phyloP scores from a whole-genome alignment of 2,113 vertebrate genomes.

The Camelus bactrianus region DNA sequence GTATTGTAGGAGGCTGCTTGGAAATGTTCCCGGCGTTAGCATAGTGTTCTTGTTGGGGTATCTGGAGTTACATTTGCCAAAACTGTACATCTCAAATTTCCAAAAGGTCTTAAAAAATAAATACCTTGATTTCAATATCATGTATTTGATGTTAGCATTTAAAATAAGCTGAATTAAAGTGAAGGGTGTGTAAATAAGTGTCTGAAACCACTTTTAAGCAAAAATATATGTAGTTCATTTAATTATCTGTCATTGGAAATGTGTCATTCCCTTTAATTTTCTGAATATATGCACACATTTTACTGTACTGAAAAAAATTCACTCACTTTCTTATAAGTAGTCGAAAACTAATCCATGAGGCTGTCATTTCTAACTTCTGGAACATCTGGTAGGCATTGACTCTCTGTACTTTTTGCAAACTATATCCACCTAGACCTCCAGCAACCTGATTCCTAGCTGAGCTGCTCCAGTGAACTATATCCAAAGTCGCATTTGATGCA shows the following conservation, averaged over 20 bases:
- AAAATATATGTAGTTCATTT: background rate
- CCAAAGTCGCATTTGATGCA: background rate
- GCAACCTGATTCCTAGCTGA: background rate
- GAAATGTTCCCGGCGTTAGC: background rate
- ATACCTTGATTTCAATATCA: background rate
- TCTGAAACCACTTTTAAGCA: background rate
- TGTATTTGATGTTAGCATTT: background rate
- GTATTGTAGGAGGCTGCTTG: background rate
- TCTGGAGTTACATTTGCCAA: background rate
- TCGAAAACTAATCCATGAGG: background rate
- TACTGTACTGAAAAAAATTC: background rate
- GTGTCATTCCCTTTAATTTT: background rate
- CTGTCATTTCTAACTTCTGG: background rate
- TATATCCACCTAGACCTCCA: background rate
- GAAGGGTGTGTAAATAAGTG: background rate
- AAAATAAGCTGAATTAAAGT: background rate
- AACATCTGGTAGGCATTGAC: background rate
- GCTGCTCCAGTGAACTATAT: background rate
- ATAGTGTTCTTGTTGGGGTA: background rate
- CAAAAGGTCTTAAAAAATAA: background rate
- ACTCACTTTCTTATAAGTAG: background rate
- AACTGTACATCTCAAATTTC: background rate
- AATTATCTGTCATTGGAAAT: conserved; percentile 4
- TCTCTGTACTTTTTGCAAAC: background rate
- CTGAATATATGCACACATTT: background rate